Evolutionary conservation across 2,888 invertebrate species (phyloP).

Genomic region (Eupithecia tripunctaria): DNA sequence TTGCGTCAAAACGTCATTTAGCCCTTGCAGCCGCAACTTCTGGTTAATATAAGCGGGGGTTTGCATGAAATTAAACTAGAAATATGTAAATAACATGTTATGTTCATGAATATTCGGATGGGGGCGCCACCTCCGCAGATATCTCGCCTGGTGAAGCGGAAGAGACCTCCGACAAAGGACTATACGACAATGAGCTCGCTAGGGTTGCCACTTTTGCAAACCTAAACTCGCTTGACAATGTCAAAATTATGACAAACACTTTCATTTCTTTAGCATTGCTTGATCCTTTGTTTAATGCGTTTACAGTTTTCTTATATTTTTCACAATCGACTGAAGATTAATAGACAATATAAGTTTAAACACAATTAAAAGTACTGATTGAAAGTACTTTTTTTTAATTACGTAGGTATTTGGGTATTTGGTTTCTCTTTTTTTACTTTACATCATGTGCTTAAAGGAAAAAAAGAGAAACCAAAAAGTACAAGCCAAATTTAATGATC

Average conservation of each 20-base stretch:
- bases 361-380: too few species aligned
- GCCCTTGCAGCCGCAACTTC: slow-evolving; percentile 27
- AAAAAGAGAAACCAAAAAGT: too few species aligned
- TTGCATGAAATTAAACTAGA: slow-evolving; percentile 48
- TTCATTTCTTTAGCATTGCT: too few species aligned
- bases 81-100: slow-evolving; percentile 52
- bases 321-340: too few species aligned
- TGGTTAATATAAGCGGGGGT: slow-evolving; percentile 34
- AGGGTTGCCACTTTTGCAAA: slow-evolving; percentile 53
- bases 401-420: too few species aligned
- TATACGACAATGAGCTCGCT: slow-evolving; percentile 72
- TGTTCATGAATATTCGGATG: slow-evolving; percentile 67
- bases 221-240: not conserved
- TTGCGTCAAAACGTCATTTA: slow-evolving; percentile 7
- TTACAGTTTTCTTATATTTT: too few species aligned
- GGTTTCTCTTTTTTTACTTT: too few species aligned
- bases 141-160: slow-evolving; percentile 78
- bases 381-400: too few species aligned
- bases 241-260: too few species aligned
- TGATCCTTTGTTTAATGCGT: too few species aligned
- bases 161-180: slow-evolving; percentile 80
- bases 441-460: too few species aligned
- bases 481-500: not conserved
- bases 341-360: too few species aligned
- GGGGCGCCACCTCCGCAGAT: slow-evolving; percentile 67